Evolutionary conservation across 2,113 vertebrate species (phyloP).

Genomic region (Microcebus lehilahytsara): DNA sequence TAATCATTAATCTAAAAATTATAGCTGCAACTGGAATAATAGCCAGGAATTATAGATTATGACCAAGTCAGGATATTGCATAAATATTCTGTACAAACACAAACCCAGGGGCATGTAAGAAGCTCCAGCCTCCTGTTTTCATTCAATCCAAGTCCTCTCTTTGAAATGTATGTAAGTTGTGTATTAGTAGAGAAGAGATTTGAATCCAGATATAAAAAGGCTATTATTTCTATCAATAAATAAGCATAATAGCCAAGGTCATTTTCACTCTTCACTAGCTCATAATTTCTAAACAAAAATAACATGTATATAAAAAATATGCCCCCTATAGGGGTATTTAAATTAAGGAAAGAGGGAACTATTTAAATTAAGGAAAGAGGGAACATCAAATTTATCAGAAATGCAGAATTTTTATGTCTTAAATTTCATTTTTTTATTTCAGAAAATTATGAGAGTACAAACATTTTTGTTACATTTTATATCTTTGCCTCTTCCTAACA

Average conservation of each 20-base stretch:
- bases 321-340: neutral
- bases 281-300: slow-evolving; percentile 49
- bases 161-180: slow-evolving; percentile 46
- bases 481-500: too few relatives aligned
- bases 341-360: slow-evolving; percentile 1
- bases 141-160: slow-evolving; percentile 11
- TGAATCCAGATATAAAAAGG: slow-evolving; percentile 44
- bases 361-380: slow-evolving; percentile 35
- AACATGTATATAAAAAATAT: neutral
- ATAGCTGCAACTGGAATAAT: slow-evolving; percentile 59
- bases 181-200: slow-evolving; percentile 37
- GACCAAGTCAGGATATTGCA: slow-evolving; percentile 43
- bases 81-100: slow-evolving; percentile 41
- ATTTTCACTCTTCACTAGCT: slow-evolving; percentile 33
- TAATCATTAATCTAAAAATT: slow-evolving; percentile 76
- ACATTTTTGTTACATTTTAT: too few relatives aligned
- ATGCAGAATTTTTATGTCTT: slow-evolving; percentile 17
- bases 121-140: neutral
- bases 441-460: too few relatives aligned
- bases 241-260: slow-evolving; percentile 10
- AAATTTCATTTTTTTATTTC: slow-evolving; percentile 4
- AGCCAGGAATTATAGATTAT: slow-evolving; percentile 67
- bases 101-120: neutral
- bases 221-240: slow-evolving; percentile 43
- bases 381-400: slow-evolving; percentile 2